A percentile compares a stretch with the other conserved stretches of the same genome.
Evolutionary conservation across 1,140 invertebrate species (phyloP).

Genomic region (Oreohelix idahoensis): DNA sequence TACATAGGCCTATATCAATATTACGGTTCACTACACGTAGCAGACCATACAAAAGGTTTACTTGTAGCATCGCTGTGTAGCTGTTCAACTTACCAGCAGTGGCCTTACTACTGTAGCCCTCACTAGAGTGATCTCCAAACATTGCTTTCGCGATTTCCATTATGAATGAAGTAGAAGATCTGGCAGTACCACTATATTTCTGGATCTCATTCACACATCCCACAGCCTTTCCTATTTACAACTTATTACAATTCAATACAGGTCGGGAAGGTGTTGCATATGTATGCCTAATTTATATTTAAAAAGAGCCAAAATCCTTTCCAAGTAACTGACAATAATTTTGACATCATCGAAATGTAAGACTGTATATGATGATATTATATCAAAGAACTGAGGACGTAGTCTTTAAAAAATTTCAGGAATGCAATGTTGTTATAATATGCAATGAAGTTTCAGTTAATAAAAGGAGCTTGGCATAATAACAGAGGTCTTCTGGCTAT

Average conservation of each 20-base stretch:
- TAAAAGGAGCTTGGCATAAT: no score
- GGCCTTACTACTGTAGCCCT: slow-evolving; percentile 80
- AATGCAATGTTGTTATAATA: no score
- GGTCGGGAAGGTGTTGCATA: not conserved
- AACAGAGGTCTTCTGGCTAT: no score
- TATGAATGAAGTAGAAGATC: slow-evolving; percentile 22
- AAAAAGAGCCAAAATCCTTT: not conserved
- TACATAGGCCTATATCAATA: no score
- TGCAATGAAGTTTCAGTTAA: no score
- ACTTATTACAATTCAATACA: slow-evolving; percentile 27
- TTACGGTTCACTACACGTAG: not conserved
- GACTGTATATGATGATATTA: no score
- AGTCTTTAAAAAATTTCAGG: no score
- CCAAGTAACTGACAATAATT: no score
- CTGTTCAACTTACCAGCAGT: slow-evolving; percentile 53
- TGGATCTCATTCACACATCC: not conserved
- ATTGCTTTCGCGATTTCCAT: slow-evolving; percentile 73
- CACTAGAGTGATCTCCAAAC: slow-evolving; percentile 87
- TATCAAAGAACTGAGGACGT: no score
- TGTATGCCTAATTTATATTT: not conserved
- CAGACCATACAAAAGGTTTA: not conserved
- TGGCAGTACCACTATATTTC: not conserved
- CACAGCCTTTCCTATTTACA: not conserved
- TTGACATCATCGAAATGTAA: no score
- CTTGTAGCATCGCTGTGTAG: not conserved